Base-by-base conservation (phyloP, 2,113 vertebrate genomes). In the Dromaius novaehollandiae region DNA sequence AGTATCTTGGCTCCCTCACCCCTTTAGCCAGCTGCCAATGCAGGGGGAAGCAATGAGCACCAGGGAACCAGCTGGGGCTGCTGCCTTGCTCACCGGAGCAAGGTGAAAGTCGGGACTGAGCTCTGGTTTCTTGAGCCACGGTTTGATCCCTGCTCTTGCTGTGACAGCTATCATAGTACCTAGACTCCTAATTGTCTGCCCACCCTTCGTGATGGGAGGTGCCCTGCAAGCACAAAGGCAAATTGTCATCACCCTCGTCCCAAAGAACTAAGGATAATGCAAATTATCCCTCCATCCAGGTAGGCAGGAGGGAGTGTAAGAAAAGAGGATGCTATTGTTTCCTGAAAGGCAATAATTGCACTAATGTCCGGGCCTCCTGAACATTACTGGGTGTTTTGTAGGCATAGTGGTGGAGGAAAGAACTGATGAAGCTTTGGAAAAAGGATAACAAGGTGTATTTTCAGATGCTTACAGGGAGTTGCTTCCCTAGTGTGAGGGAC, bases 181-280 rank as follows among this genome's bases (percentile, higher is more conserved):
- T n/a, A 2, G 0, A 13, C 4, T 24, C 24, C n/a, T 28, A 8
- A 12, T 1, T 7, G 53, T 38, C 68, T 2, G 0, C 2, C 56
- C 44, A 22, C 14, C 16, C 12, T 87, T 17, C 6, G 69, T 56
- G 38, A 38, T 7, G 5, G 6, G 51, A 6, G 61, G 3, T 5
- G 30, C 75, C 22, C 9, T 2, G n/a, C 17, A 17, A 51, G 2
- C 14, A 3, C 34, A 4, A 25, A 63, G 4, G 12, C 9, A 4
- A 12, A 73, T 11, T 71, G 51, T 12, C 26, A 4, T 56, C 1
- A 0, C 4, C 15, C 7, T 17, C 38, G 22, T 28, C 69, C 68
- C 69, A 15, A 19, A 68, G 7, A 60, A 26, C 16, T 17, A 5
- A 46, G 13, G 21, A 36, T 15, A 63, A 34, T 0, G 2, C 11